Conservation (phyloP, 1,140 invertebrate species). For the Drosophila guanche region DNA sequence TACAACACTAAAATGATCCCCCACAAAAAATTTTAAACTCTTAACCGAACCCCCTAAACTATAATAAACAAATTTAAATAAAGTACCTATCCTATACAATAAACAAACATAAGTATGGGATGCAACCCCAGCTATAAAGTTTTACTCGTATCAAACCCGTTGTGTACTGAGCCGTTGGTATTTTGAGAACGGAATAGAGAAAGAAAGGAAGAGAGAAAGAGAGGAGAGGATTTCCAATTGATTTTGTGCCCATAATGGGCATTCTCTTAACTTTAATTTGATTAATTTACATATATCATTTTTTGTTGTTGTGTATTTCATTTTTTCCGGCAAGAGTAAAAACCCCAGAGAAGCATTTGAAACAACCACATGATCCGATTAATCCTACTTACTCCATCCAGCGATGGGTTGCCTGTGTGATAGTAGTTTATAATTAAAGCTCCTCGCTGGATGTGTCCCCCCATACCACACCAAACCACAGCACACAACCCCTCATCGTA, state of each 20-base stretch:
- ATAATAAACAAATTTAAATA: slow-evolving; percentile 9
- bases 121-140: too few relatives aligned
- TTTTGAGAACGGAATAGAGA: slow-evolving; percentile 10
- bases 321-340: slow-evolving; percentile 28
- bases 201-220: too few relatives aligned
- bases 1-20: slow-evolving; percentile 17
- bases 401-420: slow-evolving; percentile 82
- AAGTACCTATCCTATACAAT: slow-evolving; percentile 10
- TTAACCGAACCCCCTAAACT: background rate
- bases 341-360: background rate
- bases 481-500: slow-evolving; percentile 1
- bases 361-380: background rate
- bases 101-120: slow-evolving; percentile 12
- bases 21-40: slow-evolving; percentile 8
- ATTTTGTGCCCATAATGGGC: slow-evolving; percentile 33
- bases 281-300: slow-evolving; percentile 57
- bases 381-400: slow-evolving; percentile 15
- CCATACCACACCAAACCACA: background rate
- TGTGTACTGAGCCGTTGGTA: slow-evolving; percentile 25
- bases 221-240: slow-evolving; percentile 30
- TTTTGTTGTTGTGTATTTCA: slow-evolving; percentile 58
- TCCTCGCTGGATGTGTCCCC: slow-evolving; percentile 43
- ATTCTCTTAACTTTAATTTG: slow-evolving; percentile 42
- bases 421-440: slow-evolving; percentile 83
- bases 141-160: background rate